A percentile compares a stretch with the other conserved stretches of the same genome.
These are phyloP conservation scores for Trematocara nigrifrons DNA, from an alignment of 2,113 vertebrate species.

Conservation along the genomic window DNA sequence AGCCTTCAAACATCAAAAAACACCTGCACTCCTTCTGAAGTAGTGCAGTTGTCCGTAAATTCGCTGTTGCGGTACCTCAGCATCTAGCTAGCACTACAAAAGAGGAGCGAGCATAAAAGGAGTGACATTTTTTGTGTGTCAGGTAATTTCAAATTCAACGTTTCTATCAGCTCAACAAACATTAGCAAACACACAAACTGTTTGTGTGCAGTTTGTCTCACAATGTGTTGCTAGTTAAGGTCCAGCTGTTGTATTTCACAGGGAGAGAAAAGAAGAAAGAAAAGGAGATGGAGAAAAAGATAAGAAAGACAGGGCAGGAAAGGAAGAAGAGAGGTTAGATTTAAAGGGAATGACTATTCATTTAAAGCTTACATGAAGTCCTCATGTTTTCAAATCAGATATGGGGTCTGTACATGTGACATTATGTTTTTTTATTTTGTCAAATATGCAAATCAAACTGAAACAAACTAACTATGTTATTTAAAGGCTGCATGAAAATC, in stretches of 20 bases:
- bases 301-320: not conserved
- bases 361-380: not conserved
- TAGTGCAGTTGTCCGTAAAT: too few species aligned
- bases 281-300: not conserved
- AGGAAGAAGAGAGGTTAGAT: not conserved
- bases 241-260: not conserved
- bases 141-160: not conserved
- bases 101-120: not conserved
- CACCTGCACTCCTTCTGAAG: too few species aligned
- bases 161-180: not conserved
- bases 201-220: not conserved
- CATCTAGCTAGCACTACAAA: too few species aligned
- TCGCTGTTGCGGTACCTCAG: too few species aligned
- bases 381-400: not conserved
- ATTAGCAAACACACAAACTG: not conserved
- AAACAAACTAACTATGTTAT: not conserved
- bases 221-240: not conserved
- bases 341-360: not conserved
- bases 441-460: not conserved
- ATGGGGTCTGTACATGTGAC: not conserved
- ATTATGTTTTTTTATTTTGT: not conserved
- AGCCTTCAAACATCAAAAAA: too few species aligned
- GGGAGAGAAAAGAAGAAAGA: not conserved
- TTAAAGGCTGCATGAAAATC: not conserved
- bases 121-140: not conserved